phyloP scores from a whole-genome alignment of 2,113 vertebrate genomes.

The Brachypodius melanocephalos region DNA sequence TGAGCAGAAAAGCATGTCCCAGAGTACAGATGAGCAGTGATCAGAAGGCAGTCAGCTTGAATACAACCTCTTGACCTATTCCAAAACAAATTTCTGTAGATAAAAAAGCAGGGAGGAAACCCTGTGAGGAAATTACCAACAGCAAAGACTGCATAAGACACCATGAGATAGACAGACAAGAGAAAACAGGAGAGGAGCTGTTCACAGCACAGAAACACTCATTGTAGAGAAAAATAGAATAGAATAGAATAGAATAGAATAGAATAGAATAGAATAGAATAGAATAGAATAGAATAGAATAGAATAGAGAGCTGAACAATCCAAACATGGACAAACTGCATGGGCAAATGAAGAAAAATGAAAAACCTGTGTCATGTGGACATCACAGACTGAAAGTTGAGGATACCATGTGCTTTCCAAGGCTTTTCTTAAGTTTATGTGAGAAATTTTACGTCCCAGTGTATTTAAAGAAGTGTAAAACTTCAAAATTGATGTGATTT shows the following conservation, averaged over 20 bases:
- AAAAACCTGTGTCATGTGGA: neutral
- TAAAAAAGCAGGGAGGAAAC: neutral
- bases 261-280: neutral
- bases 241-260: no score
- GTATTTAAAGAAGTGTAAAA: neutral
- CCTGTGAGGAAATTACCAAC: neutral
- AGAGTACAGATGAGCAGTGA: neutral
- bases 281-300: no score
- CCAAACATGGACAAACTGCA: neutral
- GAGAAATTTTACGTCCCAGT: neutral
- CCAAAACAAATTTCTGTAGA: neutral
- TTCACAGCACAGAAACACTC: neutral
- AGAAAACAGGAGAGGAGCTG: neutral
- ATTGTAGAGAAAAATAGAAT: fast-evolving
- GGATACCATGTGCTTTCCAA: neutral
- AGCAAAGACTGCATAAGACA: neutral
- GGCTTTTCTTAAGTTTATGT: neutral
- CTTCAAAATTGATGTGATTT: constrained; percentile 1
- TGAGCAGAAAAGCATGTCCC: neutral
- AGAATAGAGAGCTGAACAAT: neutral
- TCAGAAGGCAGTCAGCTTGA: neutral
- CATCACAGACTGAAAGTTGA: neutral
- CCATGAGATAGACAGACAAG: neutral
- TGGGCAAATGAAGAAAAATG: neutral
- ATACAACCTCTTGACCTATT: neutral